Base-by-base conservation (phyloP, 1,140 invertebrate species). In the Myzus persicae region DNA sequence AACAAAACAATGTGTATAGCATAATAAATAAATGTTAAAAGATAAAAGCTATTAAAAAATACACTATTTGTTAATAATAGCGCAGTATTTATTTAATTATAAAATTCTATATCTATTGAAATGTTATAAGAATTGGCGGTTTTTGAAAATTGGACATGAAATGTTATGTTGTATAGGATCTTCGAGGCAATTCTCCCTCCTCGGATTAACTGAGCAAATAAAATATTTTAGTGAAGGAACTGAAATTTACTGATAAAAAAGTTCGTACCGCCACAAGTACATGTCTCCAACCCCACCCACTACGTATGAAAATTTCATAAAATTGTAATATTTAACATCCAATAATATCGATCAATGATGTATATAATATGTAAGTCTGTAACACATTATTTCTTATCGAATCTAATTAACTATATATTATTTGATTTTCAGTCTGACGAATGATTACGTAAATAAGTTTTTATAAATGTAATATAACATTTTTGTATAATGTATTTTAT, bases 331-430 rank as follows among this genome's bases (percentile, higher is more conserved):
- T 14, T 59, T 59, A 59, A 59, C 31, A 59, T 31, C 9, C 54
- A 59, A 14, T 59, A 31, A 59, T 59, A 59, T 59, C 11, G 9
- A 59, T 59, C 54, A 59, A 59, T 31, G 9, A 31, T 59, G 54
- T 11, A 59, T n/a, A 11, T 11, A 67, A 67, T 31, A 31, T 11
- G 11, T 67, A n/a, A 67, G 31, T 67, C n/a, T 76, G 31, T 76
- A 76, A 36, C n/a, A 76, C n/a, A 76, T 76, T 76, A 76, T 76
- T 76, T 76, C 59, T 76, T 76, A 76, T 76, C 59, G n/a, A 18
- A 76, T 67, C 59, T 76, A 18, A 76, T 67, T 14, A n/a, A 14
- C 31, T 76, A n/a, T 76, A n/a, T n/a, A n/a, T 20, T 76, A 31
- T 76, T 76, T n/a, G 36, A 76, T n/a, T 20, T 76, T 76, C 5